Percentiles rank a stretch among this genome's conserved stretches.
phyloP scores from a whole-genome alignment of 2,888 invertebrate genomes.

The Drosophila hawaiiensis region DNA sequence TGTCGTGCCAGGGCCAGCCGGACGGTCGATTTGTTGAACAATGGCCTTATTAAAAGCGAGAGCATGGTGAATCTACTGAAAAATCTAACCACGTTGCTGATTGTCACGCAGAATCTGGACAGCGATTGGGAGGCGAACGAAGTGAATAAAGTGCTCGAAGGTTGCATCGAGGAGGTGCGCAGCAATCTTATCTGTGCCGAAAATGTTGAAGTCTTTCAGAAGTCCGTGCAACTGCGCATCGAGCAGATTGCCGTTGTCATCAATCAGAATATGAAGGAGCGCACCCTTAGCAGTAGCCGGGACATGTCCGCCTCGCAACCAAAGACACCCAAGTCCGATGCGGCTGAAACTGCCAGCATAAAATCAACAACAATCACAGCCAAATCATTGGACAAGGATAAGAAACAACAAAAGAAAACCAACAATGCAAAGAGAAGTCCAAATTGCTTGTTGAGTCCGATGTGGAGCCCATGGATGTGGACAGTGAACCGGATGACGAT shows the following conservation, averaged over 20 bases:
- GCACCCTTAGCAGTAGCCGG: conserved; percentile 39
- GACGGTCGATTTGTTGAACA: conserved; percentile 91
- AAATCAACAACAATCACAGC: background rate
- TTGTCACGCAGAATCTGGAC: conserved; percentile 86
- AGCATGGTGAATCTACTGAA: conserved; percentile 92
- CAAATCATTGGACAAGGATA: background rate
- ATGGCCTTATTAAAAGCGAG: conserved; percentile 87
- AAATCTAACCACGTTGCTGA: conserved; percentile 94
- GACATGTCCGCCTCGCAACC: conserved; percentile 16
- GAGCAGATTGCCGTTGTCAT: conserved; percentile 83
- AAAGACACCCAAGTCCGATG: conserved; percentile 47
- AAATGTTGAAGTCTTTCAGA: conserved; percentile 93
- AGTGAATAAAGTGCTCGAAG: conserved; percentile 96
- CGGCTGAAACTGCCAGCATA: background rate
- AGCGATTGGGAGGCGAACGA: conserved; percentile 89
- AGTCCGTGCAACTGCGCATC: conserved; percentile 96
- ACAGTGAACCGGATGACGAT: conserved; percentile 38
- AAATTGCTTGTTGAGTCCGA: conserved; percentile 23
- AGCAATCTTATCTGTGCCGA: conserved; percentile 88
- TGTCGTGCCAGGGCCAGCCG: conserved; percentile 93
- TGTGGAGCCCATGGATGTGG: conserved; percentile 46
- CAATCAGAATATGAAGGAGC: conserved; percentile 69
- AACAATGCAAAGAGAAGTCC: conserved; percentile 1
- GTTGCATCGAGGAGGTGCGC: conserved; percentile 95
- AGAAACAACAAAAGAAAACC: background rate